Conservation (phyloP, 2,113 vertebrate genomes). For the Athene noctua region DNA sequence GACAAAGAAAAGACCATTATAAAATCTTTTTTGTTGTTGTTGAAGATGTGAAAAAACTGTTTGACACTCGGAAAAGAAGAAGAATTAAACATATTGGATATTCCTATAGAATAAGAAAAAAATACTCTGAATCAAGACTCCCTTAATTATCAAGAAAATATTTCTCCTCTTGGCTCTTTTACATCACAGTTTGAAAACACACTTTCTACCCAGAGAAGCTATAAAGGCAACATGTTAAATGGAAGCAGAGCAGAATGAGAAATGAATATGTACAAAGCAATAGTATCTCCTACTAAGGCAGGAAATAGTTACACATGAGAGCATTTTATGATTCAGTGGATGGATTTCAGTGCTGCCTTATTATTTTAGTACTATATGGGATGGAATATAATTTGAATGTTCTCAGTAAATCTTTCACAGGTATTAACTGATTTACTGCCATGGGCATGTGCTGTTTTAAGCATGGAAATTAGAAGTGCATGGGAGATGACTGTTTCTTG, state of each 20-base stretch:
- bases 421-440: neutral
- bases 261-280: neutral
- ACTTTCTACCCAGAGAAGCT: neutral
- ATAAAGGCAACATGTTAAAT: neutral
- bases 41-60: neutral
- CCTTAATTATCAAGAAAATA: neutral
- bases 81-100: neutral
- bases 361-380: neutral
- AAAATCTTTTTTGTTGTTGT: neutral
- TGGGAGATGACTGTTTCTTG: neutral
- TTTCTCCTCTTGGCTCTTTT: neutral
- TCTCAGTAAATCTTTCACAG: neutral
- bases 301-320: neutral
- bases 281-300: neutral
- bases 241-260: neutral
- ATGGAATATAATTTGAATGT: neutral
- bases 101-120: neutral
- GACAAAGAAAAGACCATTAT: neutral
- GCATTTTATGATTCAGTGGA: neutral
- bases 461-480: neutral
- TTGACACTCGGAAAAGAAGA: neutral
- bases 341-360: neutral
- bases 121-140: neutral
- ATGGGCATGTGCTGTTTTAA: neutral
- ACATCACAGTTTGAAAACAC: neutral